Evolutionary conservation across 2,888 invertebrate species (phyloP), one percentile per base, ranked within the genome.

Genomic region (Stenolophus ochropezus): DNA sequence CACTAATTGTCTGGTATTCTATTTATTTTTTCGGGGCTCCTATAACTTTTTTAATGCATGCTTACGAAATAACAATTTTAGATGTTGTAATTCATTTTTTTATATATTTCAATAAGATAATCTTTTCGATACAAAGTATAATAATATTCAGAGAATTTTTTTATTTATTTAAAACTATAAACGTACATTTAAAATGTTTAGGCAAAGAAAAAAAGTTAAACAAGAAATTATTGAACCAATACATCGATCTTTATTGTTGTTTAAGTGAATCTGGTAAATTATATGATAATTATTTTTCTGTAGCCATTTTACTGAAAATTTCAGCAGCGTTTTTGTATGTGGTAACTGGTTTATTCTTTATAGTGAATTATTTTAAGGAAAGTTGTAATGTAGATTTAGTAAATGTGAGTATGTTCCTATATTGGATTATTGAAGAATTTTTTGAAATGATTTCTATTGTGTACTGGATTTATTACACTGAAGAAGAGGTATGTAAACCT

Each of bases 91-190:
- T 25, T n/a, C 25, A 25, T 23, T 8, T 58, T 4, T 58, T 58
- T 21, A 1, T 58, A 11, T n/a, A 58, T 25, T 11, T 58, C 6
- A 58, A 58, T 14, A 58, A 58, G 14, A n/a, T 25, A 25, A n/a
- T 2, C 21, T 23, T 25, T n/a, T 21, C n/a, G 3, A 8, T 58
- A n/a, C 58, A 58, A 23, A 25, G 23, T 23, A 23, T 58, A 0
- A 2, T 25, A 21, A 69, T 69, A 14, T 42, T 69, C 5, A 11
- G 16, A 14, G 69, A 69, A 69, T 69, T 69, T 16, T 8, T 16
- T 27, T 20, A 33, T 21, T 33, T 47, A 69, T 33, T 8, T 69
- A 33, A 18, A 69, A 69, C 33, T 33, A 69, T 69, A 33, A 69
- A 69, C 11, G 3, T 27, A n/a, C 0, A 1, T 33, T 18, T 33